phyloP scores from a whole-genome alignment of 2,113 vertebrate species.

The Strix aluco region DNA sequence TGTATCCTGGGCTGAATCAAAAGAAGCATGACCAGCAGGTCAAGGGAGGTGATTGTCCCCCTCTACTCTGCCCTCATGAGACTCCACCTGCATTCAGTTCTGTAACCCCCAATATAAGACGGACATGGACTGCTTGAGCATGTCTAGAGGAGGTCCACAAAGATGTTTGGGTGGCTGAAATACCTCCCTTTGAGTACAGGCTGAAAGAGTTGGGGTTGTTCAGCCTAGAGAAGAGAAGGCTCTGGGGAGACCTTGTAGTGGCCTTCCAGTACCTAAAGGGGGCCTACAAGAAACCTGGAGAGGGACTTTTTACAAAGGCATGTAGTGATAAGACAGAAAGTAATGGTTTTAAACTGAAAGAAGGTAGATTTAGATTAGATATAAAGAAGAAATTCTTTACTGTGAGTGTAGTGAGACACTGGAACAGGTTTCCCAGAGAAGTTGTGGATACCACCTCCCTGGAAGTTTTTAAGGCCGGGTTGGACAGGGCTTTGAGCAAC shows the following conservation, averaged over 20 bases:
- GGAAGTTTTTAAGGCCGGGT: not conserved
- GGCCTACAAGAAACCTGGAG: too few species aligned
- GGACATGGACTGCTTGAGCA: rapidly evolving
- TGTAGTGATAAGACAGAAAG: too few species aligned
- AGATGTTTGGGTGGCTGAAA: not conserved
- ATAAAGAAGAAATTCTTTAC: not conserved
- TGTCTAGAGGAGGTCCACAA: not conserved
- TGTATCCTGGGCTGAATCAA: not conserved
- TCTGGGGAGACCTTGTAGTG: too few species aligned
- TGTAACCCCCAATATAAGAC: not conserved
- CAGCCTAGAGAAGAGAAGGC: too few species aligned
- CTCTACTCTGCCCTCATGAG: not conserved
- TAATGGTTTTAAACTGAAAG: not conserved
- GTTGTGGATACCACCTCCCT: not conserved
- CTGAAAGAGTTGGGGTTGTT: too few species aligned
- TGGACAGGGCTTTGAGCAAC: not conserved
- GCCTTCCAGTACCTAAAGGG: too few species aligned
- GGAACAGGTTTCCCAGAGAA: not conserved
- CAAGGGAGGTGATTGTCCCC: not conserved
- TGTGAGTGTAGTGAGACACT: not conserved
- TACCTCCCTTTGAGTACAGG: too few species aligned
- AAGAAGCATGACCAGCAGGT: not conserved
- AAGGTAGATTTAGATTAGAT: not conserved
- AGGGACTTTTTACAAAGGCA: too few species aligned
- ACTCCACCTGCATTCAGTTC: not conserved